Evolutionary conservation across 2,888 invertebrate species (phyloP).

Genomic region (Tricholauxania praeusta): DNA sequence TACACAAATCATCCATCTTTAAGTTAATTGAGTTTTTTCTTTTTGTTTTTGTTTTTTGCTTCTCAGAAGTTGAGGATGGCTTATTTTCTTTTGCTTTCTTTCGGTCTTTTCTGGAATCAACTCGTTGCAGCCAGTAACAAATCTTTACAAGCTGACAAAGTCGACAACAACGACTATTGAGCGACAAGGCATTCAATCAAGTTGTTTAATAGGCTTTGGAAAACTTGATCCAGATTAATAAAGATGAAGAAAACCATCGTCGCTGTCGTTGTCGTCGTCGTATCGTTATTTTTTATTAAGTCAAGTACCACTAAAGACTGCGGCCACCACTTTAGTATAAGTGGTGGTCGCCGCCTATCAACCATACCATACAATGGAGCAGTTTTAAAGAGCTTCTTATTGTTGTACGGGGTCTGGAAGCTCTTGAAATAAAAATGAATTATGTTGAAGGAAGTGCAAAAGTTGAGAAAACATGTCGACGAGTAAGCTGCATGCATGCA

Average conservation of each 20-base stretch:
- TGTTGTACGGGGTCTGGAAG: slow-evolving; percentile 15
- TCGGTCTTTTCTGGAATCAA: no score
- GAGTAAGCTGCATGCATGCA: slow-evolving; percentile 2
- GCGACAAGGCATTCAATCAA: slow-evolving; percentile 35
- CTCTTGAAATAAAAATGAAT: slow-evolving; percentile 3
- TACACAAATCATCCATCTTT: slow-evolving; percentile 33
- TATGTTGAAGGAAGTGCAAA: slow-evolving; percentile 33
- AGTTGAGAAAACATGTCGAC: slow-evolving; percentile 9
- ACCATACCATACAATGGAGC: background rate
- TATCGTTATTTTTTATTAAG: slow-evolving; percentile 25
- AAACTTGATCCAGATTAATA: slow-evolving; percentile 41
- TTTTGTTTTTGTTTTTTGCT: no score
- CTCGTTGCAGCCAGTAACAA: slow-evolving; percentile 1
- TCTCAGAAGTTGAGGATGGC: no score
- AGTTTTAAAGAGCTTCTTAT: background rate
- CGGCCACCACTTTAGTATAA: background rate
- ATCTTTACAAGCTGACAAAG: slow-evolving; percentile 13
- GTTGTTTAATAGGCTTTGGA: slow-evolving; percentile 29
- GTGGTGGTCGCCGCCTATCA: background rate
- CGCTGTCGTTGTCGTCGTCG: background rate
- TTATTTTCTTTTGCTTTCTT: no score
- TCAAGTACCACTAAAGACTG: slow-evolving; percentile 36
- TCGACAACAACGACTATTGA: background rate
- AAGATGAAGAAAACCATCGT: slow-evolving; percentile 28
- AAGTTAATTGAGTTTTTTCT: slow-evolving; percentile 37